A percentile compares a stretch with the other conserved stretches of the same genome.
Evolutionary conservation across 2,113 vertebrate genomes (phyloP).

Genomic region (Excalfactoria chinensis): DNA sequence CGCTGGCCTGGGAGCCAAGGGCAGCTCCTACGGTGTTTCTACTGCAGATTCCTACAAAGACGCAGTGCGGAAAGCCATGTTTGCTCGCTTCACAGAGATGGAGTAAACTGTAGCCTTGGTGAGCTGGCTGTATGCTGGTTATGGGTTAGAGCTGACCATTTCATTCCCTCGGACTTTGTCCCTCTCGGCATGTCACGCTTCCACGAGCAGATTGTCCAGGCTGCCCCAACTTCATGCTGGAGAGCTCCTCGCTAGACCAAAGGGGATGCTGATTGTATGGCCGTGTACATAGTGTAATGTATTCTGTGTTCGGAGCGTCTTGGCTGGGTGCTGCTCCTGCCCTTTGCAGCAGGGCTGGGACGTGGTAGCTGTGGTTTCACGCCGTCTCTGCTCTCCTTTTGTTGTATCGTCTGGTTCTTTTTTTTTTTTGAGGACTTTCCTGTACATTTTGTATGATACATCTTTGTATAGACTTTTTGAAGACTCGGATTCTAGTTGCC

Average conservation of each 20-base stretch:
- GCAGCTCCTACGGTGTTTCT: conserved; percentile 91
- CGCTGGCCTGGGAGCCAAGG: conserved; percentile 94
- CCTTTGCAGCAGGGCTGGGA: conserved; percentile 29
- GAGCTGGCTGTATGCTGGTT: conserved; percentile 57
- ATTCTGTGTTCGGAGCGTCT: conserved; percentile 60
- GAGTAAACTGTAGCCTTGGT: conserved; percentile 79
- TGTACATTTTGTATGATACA: conserved; percentile 86
- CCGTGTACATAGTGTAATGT: conserved; percentile 79
- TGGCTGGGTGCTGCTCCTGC: conserved; percentile 2
- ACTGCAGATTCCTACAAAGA: conserved; percentile 97
- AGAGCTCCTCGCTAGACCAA: conserved; percentile 51
- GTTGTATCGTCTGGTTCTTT: conserved; percentile 60
- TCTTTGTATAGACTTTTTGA: conserved; percentile 87
- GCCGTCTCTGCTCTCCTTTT: conserved; percentile 61
- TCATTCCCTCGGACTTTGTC: conserved; percentile 60
- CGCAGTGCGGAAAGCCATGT: conserved; percentile 98
- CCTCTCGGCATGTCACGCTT: conserved; percentile 49
- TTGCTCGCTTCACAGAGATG: conserved; percentile 96
- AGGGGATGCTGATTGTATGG: conserved; percentile 53
- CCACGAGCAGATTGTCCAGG: conserved; percentile 22
- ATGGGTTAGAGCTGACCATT: conserved; percentile 66
- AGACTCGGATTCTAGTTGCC: conserved; percentile 83
- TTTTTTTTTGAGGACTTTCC: conserved; percentile 73
- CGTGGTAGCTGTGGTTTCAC: conserved; percentile 64
- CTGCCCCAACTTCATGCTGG: conserved; percentile 54